These are phyloP conservation scores for Drosophila mayri DNA, from an alignment of 1,140 invertebrate species.

Conservation along the genomic window DNA sequence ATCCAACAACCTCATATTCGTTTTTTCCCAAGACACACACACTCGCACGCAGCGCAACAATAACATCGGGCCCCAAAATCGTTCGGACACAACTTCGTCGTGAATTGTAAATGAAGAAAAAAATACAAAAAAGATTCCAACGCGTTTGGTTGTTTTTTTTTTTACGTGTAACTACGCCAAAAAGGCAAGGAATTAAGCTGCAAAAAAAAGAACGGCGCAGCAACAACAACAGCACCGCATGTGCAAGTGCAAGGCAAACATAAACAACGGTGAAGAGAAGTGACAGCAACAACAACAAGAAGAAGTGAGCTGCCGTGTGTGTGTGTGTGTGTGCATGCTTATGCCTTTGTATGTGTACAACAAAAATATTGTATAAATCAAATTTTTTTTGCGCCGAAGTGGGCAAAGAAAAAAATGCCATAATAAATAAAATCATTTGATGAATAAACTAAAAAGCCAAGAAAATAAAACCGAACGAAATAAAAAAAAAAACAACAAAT, in stretches of 20 bases:
- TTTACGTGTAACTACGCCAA: slow-evolving; percentile 68
- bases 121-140: slow-evolving; percentile 63
- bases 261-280: slow-evolving; percentile 70
- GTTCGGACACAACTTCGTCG: slow-evolving; percentile 72
- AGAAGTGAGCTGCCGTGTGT: slow-evolving; percentile 22
- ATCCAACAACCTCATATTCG: slow-evolving; percentile 17
- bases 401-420: slow-evolving; percentile 9
- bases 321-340: slow-evolving; percentile 18
- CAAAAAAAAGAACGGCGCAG: slow-evolving; percentile 54
- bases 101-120: slow-evolving; percentile 78
- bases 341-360: slow-evolving; percentile 42
- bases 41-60: slow-evolving; percentile 65
- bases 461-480: neutral
- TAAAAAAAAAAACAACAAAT: neutral
- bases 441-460: neutral
- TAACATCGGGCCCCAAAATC: slow-evolving; percentile 68
- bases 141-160: slow-evolving; percentile 49
- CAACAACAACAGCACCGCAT: slow-evolving; percentile 67
- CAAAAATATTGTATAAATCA: slow-evolving; percentile 51
- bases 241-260: slow-evolving; percentile 78
- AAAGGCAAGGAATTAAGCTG: slow-evolving; percentile 71
- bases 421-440: slow-evolving; percentile 8
- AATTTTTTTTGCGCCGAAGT: slow-evolving; percentile 47
- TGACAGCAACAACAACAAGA: slow-evolving; percentile 48
- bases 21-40: slow-evolving; percentile 56